These are phyloP conservation scores for Tetramorium parvispinum DNA, from an alignment of 1,140 invertebrate genomes.

Conservation along the genomic window DNA sequence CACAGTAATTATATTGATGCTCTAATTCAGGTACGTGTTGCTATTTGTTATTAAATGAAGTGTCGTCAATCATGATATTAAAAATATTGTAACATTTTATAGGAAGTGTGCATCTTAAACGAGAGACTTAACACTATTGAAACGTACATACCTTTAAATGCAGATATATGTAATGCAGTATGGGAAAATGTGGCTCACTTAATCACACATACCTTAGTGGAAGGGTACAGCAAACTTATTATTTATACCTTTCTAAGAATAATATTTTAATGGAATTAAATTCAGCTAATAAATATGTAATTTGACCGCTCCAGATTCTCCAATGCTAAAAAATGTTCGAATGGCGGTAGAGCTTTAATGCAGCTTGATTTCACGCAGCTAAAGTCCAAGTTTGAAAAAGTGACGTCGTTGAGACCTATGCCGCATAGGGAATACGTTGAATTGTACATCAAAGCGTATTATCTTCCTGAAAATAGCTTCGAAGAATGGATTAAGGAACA, in stretches of 20 bases:
- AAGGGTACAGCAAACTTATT: slow-evolving; percentile 89
- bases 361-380: slow-evolving; percentile 99
- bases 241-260: neutral
- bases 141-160: slow-evolving; percentile 89
- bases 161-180: slow-evolving; percentile 89
- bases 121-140: slow-evolving; percentile 91
- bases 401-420: slow-evolving; percentile 93
- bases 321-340: slow-evolving; percentile 96
- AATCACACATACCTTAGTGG: slow-evolving; percentile 94
- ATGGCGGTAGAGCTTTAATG: slow-evolving; percentile 98
- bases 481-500: slow-evolving; percentile 96
- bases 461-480: slow-evolving; percentile 94
- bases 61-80: neutral
- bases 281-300: neutral
- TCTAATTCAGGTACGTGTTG: slow-evolving; percentile 86
- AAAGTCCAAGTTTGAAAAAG: slow-evolving; percentile 95
- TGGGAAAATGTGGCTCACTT: slow-evolving; percentile 96
- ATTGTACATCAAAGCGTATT: slow-evolving; percentile 98
- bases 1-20: slow-evolving; percentile 96
- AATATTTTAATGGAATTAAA: slow-evolving; percentile 7
- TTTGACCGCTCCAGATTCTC: slow-evolving; percentile 89
- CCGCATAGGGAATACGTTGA: slow-evolving; percentile 97
- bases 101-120: slow-evolving; percentile 93
- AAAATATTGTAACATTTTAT: slow-evolving; percentile 17
- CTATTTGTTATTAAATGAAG: neutral